A percentile compares a stretch with the other conserved stretches of the same genome.
These are phyloP conservation scores for Hirudinaria manillensis DNA, from an alignment of 2,888 invertebrate species.

Conservation along the genomic window DNA sequence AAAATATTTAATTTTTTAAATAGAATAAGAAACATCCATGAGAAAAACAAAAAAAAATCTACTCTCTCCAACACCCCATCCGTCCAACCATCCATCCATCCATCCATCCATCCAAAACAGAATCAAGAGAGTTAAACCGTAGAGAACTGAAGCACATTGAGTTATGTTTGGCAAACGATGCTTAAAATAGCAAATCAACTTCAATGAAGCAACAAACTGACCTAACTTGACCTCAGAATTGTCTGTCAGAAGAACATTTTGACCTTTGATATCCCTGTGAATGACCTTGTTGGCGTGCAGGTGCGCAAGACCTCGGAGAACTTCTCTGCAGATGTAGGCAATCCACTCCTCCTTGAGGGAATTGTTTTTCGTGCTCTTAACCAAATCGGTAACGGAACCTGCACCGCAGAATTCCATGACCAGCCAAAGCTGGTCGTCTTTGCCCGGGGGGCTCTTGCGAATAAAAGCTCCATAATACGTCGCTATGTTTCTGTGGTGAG, in stretches of 20 bases:
- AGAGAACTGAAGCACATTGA: too few relatives aligned
- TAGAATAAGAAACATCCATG: too few relatives aligned
- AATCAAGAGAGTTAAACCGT: too few relatives aligned
- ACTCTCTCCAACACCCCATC: too few relatives aligned
- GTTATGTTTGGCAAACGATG: too few relatives aligned
- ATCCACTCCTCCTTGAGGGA: slow-evolving; percentile 99
- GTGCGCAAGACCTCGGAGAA: slow-evolving; percentile 50
- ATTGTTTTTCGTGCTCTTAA: slow-evolving; percentile 90
- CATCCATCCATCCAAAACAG: too few relatives aligned
- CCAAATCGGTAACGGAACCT: slow-evolving; percentile 95
- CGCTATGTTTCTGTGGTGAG: slow-evolving; percentile 88
- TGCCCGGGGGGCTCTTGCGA: slow-evolving; percentile 91
- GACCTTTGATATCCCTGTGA: slow-evolving; percentile 93
- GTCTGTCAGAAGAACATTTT: slow-evolving; percentile 97
- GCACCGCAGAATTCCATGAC: slow-evolving; percentile 99
- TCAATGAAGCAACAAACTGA: slow-evolving; percentile 53
- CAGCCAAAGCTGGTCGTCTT: slow-evolving; percentile 94
- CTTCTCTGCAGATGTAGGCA: slow-evolving; percentile 92
- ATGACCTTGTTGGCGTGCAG: slow-evolving; percentile 58
- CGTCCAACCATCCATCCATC: too few relatives aligned
- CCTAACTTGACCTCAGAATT: slow-evolving; percentile 98
- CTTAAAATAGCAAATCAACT: too few relatives aligned
- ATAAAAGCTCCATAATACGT: slow-evolving; percentile 99
- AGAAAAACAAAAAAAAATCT: too few relatives aligned
- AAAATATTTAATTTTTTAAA: too few relatives aligned